Conservation (phyloP, 2,113 vertebrate genomes). For the Rhinoptilus africanus region DNA sequence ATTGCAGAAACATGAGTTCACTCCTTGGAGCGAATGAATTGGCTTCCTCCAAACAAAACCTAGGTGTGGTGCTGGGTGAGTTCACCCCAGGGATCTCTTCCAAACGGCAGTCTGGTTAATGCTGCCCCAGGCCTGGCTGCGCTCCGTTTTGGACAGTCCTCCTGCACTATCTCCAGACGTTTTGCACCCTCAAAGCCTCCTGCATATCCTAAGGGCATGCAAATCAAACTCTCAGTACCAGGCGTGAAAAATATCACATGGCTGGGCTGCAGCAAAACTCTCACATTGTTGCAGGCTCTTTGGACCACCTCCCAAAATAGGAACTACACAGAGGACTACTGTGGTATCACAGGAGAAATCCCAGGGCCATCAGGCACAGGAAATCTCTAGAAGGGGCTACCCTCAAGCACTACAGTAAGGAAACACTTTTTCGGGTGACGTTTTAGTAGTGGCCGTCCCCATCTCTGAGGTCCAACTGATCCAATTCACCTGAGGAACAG, state of each 20-base stretch:
- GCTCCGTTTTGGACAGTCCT: background rate
- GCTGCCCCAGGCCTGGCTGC: background rate
- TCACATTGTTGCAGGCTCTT: background rate
- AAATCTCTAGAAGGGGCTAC: background rate
- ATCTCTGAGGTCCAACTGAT: background rate
- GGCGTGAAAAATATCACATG: background rate
- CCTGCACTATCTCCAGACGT: background rate
- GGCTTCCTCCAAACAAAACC: conserved; percentile 62
- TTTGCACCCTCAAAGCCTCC: background rate
- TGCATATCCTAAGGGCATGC: background rate
- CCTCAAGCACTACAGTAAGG: background rate
- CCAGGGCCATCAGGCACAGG: background rate
- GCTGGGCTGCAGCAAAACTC: background rate
- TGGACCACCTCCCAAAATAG: background rate
- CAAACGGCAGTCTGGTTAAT: conserved; percentile 30
- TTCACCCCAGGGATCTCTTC: conserved; percentile 43
- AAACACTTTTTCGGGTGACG: background rate
- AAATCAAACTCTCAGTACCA: background rate
- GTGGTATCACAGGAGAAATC: background rate
- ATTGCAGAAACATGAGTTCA: conserved; percentile 65
- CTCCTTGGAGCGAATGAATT: conserved; percentile 49
- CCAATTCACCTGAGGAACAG: background rate
- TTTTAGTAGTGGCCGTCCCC: background rate
- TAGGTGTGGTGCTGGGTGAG: conserved; percentile 67
- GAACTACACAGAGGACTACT: background rate